Evolutionary conservation across 2,113 vertebrate species (phyloP).

Genomic region (Drymodes brunneopygia): DNA sequence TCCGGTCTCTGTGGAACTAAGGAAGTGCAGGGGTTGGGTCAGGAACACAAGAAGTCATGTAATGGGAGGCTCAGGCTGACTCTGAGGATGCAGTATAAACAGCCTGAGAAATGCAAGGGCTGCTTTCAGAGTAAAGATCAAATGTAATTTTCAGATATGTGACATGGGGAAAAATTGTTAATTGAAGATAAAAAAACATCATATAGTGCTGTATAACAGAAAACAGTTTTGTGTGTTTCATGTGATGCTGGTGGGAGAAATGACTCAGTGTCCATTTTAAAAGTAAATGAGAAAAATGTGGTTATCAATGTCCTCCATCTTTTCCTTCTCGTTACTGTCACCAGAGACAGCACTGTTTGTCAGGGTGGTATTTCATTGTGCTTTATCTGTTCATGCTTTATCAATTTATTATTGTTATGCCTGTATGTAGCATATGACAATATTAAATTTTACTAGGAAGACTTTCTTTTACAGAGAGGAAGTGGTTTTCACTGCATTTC

Average conservation of each 20-base stretch:
- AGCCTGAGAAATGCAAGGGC: background rate
- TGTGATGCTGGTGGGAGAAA: background rate
- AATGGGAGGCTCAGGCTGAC: background rate
- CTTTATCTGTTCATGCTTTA: background rate
- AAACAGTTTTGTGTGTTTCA: background rate
- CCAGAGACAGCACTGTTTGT: background rate
- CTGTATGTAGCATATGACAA: background rate
- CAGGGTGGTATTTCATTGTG: conserved; percentile 15
- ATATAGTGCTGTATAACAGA: background rate
- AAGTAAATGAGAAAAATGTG: background rate
- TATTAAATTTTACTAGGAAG: background rate
- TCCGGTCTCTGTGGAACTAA: background rate
- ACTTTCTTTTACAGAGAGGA: background rate
- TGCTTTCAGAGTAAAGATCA: background rate
- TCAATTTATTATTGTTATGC: conserved; percentile 29
- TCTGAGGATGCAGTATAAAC: background rate
- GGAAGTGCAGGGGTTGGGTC: background rate
- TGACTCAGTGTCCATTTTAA: background rate
- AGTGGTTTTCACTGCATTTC: background rate
- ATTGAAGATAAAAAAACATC: background rate
- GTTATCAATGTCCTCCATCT: background rate
- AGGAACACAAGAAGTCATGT: accelerated
- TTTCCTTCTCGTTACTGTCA: background rate
- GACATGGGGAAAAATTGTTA: background rate
- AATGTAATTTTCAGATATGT: background rate